Conservation (phyloP, 2,888 invertebrate genomes). For the Folsomia manolachei region DNA sequence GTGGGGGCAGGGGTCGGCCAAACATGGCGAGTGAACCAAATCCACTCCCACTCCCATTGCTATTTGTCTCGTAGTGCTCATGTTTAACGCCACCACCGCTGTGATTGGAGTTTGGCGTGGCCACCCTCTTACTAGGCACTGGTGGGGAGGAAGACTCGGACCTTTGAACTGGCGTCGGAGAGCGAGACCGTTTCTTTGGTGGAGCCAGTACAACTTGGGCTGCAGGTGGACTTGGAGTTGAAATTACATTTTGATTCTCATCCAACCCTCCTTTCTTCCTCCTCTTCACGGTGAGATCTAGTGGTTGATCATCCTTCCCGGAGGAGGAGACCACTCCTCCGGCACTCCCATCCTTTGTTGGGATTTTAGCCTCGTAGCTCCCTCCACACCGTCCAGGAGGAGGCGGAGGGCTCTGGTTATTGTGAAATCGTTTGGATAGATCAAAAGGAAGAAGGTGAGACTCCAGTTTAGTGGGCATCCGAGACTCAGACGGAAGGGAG, state of each 20-base stretch:
- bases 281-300: slow-evolving; percentile 81
- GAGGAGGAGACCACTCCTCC: background rate
- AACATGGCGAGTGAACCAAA: no score
- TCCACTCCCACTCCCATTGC: no score
- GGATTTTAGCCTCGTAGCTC: slow-evolving; percentile 21
- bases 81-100: slow-evolving; percentile 23
- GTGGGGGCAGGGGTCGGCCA: slow-evolving; percentile 37
- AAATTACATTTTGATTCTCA: slow-evolving; percentile 79
- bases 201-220: slow-evolving; percentile 53
- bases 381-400: background rate
- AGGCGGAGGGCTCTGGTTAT: background rate
- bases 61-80: background rate
- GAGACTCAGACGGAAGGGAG: slow-evolving; percentile 27
- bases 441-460: slow-evolving; percentile 44
- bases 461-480: background rate
- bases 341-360: slow-evolving; percentile 1
- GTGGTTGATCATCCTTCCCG: slow-evolving; percentile 71
- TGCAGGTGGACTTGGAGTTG: slow-evolving; percentile 49
- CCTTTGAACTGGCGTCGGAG: slow-evolving; percentile 53
- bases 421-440: slow-evolving; percentile 38
- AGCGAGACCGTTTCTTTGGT: background rate
- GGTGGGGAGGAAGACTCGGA: slow-evolving; percentile 59
- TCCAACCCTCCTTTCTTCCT: slow-evolving; percentile 68
- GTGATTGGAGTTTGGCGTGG: slow-evolving; percentile 28
- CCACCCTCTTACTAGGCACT: slow-evolving; percentile 60